Evolutionary conservation across 2,113 vertebrate genomes (phyloP).

Genomic region (Indicator maculatus): DNA sequence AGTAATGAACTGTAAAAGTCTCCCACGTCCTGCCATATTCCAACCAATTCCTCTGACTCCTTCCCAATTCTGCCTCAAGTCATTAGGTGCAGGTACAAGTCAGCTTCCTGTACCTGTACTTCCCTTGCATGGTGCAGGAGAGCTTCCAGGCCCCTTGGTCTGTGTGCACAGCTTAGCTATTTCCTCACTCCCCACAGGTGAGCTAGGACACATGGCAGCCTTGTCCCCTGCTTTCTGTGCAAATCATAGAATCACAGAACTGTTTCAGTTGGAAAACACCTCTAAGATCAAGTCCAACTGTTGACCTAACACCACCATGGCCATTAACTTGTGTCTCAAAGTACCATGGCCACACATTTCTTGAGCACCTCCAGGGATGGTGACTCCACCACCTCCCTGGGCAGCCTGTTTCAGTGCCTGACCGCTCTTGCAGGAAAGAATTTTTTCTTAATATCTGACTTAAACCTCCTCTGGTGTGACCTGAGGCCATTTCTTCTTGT

Average conservation of each 20-base stretch:
- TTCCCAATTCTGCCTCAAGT: background rate
- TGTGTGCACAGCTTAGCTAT: background rate
- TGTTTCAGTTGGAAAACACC: no score
- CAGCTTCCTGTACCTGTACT: background rate
- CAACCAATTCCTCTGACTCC: background rate
- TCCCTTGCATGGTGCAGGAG: background rate
- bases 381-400: no score
- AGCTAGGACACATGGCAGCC: accelerated
- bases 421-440: no score
- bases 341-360: no score
- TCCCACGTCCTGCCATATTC: background rate
- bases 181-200: background rate
- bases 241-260: background rate
- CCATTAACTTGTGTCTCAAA: no score
- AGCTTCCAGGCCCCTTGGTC: background rate
- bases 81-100: background rate
- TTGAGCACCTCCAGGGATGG: no score
- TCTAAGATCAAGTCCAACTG: no score
- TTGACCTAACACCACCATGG: no score
- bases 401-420: no score
- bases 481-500: no score
- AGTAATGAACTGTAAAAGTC: background rate
- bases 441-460: no score
- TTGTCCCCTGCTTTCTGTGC: background rate
- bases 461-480: no score